Evolutionary conservation across 2,113 vertebrate genomes (phyloP).

Genomic region (Lagopus leucura): DNA sequence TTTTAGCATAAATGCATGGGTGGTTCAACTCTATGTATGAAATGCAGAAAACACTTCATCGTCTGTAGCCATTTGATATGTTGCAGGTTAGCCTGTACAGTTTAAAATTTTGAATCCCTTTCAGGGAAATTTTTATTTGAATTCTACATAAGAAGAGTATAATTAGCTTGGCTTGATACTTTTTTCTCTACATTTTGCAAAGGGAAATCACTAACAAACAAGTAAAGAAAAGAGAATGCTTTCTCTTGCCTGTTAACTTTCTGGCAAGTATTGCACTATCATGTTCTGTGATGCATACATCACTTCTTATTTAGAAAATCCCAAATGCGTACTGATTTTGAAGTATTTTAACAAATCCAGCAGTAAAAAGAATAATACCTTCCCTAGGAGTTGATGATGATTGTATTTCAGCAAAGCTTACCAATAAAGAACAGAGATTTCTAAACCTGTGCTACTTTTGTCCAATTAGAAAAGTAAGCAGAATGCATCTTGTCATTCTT

Average conservation of each 20-base stretch:
- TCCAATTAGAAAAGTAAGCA: background rate
- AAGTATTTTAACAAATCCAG: background rate
- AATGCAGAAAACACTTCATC: constrained; percentile 50
- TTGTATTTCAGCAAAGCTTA: background rate
- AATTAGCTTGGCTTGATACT: constrained; percentile 59
- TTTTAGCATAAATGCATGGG: constrained; percentile 20
- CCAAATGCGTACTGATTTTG: background rate
- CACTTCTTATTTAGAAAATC: constrained; percentile 6
- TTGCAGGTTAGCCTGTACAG: constrained; percentile 37
- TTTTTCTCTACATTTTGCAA: background rate
- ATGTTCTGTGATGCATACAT: background rate
- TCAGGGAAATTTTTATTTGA: constrained; percentile 61
- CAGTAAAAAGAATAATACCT: background rate
- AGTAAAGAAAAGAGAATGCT: background rate
- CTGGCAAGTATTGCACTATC: background rate
- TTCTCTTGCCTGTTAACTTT: background rate
- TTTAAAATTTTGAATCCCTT: constrained; percentile 49
- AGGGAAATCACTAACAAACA: constrained; percentile 16
- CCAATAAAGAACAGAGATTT: background rate
- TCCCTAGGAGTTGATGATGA: background rate
- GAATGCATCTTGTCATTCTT: background rate
- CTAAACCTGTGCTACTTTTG: background rate
- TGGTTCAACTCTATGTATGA: constrained; percentile 26
- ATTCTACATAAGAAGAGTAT: constrained; percentile 63
- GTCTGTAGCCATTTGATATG: constrained; percentile 15